Conservation (phyloP, 2,113 vertebrate genomes). For the Acrocephalus kingi region DNA sequence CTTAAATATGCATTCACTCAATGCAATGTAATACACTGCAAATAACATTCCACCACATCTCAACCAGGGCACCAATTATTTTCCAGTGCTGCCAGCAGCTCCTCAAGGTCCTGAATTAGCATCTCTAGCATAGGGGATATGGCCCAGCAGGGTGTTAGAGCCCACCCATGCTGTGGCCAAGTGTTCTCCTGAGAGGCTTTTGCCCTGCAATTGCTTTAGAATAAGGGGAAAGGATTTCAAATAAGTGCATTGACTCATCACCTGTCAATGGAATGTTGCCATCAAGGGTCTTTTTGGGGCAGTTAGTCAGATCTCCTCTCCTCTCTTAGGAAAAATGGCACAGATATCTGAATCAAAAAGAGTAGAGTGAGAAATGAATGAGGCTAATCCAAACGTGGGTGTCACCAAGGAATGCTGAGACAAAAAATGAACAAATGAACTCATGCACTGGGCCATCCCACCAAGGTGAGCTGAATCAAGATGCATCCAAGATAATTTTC, state of each 20-base stretch:
- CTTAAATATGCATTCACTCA: not conserved
- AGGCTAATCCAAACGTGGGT: not conserved
- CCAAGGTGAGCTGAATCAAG: not conserved
- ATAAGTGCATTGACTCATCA: not conserved
- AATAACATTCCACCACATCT: not conserved
- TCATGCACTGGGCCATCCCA: accelerated
- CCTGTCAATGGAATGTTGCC: not conserved
- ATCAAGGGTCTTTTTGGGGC: not conserved
- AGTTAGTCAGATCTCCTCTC: not conserved
- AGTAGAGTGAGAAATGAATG: not conserved
- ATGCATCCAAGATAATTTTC: not conserved
- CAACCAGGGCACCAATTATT: not conserved
- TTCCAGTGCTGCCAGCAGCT: not conserved
- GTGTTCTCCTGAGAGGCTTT: not conserved
- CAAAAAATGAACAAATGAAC: not conserved
- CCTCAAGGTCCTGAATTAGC: not conserved
- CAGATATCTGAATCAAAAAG: not conserved
- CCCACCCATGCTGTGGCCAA: not conserved
- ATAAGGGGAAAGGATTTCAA: not conserved
- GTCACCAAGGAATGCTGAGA: not conserved
- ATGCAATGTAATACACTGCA: not conserved
- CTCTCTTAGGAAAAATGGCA: not conserved
- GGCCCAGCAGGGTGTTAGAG: not conserved
- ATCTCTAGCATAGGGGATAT: not conserved
- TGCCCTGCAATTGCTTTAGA: not conserved